Evolutionary conservation across 2,888 invertebrate genomes (phyloP).

Genomic region (Parnassius smintheus): DNA sequence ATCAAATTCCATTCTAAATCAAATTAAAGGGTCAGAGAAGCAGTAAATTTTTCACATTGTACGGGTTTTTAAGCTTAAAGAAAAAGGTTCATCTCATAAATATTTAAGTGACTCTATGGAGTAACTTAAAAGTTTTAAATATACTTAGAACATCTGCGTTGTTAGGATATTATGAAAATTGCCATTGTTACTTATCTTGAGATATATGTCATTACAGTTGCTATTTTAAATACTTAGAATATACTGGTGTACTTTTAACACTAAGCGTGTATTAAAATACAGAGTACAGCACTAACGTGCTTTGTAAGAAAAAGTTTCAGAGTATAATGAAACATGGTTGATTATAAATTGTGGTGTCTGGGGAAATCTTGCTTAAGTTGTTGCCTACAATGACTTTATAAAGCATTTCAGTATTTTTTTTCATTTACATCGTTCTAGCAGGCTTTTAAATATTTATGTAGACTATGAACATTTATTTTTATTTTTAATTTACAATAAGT

Average conservation of each 20-base stretch:
- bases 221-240: background rate
- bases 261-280: constrained; percentile 12
- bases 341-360: constrained; percentile 61
- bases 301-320: constrained; percentile 46
- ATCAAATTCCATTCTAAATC: background rate
- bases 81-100: constrained; percentile 65
- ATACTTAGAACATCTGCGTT: constrained; percentile 23
- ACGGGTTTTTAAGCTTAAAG: constrained; percentile 56
- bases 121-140: constrained; percentile 40
- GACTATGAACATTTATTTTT: background rate
- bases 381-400: constrained; percentile 56
- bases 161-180: constrained; percentile 5
- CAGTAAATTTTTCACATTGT: constrained; percentile 65
- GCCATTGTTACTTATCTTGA: background rate
- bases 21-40: constrained; percentile 36
- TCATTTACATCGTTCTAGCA: background rate
- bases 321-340: constrained; percentile 60
- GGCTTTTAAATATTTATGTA: background rate
- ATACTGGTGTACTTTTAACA: background rate
- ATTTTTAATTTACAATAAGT: no score
- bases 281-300: constrained; percentile 32
- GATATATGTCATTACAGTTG: background rate
- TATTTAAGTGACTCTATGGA: constrained; percentile 42
- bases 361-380: constrained; percentile 72
- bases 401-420: constrained; percentile 38